Conservation (phyloP, 2,113 vertebrate species). For the Saimiri boliviensis region DNA sequence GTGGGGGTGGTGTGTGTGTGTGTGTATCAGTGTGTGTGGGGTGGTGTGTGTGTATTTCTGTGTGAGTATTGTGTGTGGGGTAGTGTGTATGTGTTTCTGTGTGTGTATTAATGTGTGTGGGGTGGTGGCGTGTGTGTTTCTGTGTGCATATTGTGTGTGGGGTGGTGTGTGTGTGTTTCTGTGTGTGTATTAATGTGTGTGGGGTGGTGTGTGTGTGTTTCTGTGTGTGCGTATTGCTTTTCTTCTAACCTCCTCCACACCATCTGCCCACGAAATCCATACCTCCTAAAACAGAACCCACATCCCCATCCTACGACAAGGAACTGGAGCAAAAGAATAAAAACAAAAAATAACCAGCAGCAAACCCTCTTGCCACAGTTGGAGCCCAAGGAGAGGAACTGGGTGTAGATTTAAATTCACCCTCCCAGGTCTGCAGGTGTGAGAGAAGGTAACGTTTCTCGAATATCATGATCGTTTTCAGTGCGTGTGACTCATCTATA, state of each 20-base stretch:
- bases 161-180: not conserved
- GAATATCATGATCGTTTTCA: not conserved
- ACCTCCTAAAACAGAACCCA: slow-evolving; percentile 25
- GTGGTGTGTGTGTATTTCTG: no score
- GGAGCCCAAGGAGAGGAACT: not conserved
- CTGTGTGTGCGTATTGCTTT: not conserved
- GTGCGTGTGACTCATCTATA: not conserved
- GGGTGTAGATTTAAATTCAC: not conserved
- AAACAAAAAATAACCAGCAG: no score
- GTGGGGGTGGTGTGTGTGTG: not conserved
- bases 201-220: not conserved
- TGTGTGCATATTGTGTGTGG: not conserved
- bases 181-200: not conserved
- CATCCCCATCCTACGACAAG: not conserved
- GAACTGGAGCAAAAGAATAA: not conserved
- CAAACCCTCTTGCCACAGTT: not conserved
- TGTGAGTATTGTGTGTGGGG: not conserved
- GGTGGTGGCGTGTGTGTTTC: no score
- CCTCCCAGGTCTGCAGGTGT: not conserved
- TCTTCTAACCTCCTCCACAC: not conserved
- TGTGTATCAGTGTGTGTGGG: not conserved
- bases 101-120: not conserved
- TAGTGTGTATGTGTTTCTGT: not conserved
- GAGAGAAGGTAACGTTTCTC: slow-evolving; percentile 2
- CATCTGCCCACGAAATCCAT: not conserved